Conservation (phyloP, 2,113 vertebrate genomes). For the Heterocephalus glaber region DNA sequence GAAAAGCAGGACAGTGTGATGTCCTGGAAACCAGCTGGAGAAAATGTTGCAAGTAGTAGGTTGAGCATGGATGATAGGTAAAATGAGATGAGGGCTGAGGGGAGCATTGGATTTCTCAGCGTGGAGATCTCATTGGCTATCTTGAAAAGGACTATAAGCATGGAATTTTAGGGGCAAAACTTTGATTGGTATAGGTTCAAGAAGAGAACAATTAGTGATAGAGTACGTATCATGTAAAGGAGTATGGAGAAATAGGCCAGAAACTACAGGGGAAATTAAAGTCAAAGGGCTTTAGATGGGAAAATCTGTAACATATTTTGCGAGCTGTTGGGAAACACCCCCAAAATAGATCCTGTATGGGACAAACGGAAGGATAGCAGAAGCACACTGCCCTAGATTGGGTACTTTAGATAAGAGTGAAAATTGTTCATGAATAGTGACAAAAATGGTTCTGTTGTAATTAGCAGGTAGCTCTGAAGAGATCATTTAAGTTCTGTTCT, state of each 20-base stretch:
- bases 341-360: neutral
- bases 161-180: neutral
- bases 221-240: neutral
- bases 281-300: neutral
- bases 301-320: neutral
- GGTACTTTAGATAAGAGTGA: neutral
- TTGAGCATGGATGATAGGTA: neutral
- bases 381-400: neutral
- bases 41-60: neutral
- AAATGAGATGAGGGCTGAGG: neutral
- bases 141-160: neutral
- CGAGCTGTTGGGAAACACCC: neutral
- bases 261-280: neutral
- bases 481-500: neutral
- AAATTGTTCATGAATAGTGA: neutral
- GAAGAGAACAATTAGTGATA: neutral
- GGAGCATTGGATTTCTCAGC: neutral
- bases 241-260: neutral
- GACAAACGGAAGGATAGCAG: neutral
- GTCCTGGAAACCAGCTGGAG: neutral
- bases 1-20: neutral
- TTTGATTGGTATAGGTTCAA: neutral
- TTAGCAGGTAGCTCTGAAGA: neutral
- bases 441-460: neutral
- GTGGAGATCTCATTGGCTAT: neutral